Evolutionary conservation across 2,888 invertebrate species (phyloP).

Genomic region (Apantesis nais): DNA sequence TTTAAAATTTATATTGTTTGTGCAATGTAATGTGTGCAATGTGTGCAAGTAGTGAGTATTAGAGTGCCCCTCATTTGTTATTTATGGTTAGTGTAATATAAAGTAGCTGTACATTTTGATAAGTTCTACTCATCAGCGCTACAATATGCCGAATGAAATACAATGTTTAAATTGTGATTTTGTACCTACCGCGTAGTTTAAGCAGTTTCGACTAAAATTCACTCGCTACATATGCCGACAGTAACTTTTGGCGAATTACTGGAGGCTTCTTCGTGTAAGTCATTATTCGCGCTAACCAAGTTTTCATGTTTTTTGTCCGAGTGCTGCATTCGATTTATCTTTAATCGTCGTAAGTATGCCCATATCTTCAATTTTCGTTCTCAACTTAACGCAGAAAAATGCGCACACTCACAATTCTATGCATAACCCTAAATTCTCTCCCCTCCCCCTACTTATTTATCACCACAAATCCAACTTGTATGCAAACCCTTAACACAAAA

Average conservation of each 20-base stretch:
- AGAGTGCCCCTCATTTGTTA: background rate
- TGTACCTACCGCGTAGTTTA: background rate
- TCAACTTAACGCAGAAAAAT: background rate
- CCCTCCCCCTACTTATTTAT: background rate
- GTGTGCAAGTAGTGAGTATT: background rate
- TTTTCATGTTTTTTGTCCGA: background rate
- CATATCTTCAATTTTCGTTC: background rate
- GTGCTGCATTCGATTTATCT: background rate
- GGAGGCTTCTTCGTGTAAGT: background rate
- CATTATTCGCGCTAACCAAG: background rate
- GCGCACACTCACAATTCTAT: background rate
- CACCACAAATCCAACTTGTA: background rate
- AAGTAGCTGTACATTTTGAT: background rate
- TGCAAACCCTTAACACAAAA: background rate
- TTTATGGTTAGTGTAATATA: background rate
- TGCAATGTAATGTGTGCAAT: no score
- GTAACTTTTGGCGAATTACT: background rate
- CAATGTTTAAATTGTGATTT: background rate
- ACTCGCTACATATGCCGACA: background rate
- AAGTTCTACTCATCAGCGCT: background rate
- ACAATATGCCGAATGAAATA: background rate
- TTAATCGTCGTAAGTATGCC: background rate
- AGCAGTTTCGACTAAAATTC: background rate
- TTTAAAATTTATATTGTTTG: background rate
- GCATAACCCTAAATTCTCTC: no score